These are phyloP conservation scores for Cantharis rufa DNA, from an alignment of 2,888 invertebrate genomes.

Conservation along the genomic window DNA sequence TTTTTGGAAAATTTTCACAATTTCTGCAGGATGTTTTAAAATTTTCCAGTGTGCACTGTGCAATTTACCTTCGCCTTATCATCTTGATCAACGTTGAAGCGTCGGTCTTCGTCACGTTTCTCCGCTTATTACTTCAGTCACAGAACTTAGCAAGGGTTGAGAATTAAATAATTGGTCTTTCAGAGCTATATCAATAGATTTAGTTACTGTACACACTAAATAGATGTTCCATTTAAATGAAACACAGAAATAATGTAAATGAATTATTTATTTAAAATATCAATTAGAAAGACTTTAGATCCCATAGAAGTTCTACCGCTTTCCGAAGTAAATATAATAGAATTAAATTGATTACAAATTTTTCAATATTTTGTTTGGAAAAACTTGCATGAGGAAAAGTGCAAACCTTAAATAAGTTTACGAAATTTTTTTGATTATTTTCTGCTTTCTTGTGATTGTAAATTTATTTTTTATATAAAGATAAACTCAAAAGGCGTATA, in stretches of 20 bases:
- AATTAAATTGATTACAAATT: too few species aligned
- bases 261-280: neutral
- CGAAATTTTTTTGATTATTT: neutral
- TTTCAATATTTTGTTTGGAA: too few species aligned
- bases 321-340: too few species aligned
- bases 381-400: neutral
- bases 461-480: slow-evolving; percentile 5
- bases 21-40: neutral
- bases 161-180: slow-evolving; percentile 34
- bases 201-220: neutral
- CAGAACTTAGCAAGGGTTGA: slow-evolving; percentile 31
- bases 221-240: neutral
- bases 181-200: slow-evolving; percentile 15
- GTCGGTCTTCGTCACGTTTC: slow-evolving; percentile 33
- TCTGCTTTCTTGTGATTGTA: slow-evolving; percentile 1
- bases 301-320: too few species aligned
- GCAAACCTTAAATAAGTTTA: neutral
- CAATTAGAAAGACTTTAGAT: too few species aligned
- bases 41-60: neutral
- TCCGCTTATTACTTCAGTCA: slow-evolving; percentile 31
- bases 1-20: neutral
- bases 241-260: neutral
- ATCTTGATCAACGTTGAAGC: slow-evolving; percentile 25
- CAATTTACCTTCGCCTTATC: slow-evolving; percentile 3
- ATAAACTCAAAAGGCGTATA: slow-evolving; percentile 23